These are phyloP conservation scores for Druon quercuslanigerum DNA, from an alignment of 1,140 invertebrate genomes.

Conservation along the genomic window DNA sequence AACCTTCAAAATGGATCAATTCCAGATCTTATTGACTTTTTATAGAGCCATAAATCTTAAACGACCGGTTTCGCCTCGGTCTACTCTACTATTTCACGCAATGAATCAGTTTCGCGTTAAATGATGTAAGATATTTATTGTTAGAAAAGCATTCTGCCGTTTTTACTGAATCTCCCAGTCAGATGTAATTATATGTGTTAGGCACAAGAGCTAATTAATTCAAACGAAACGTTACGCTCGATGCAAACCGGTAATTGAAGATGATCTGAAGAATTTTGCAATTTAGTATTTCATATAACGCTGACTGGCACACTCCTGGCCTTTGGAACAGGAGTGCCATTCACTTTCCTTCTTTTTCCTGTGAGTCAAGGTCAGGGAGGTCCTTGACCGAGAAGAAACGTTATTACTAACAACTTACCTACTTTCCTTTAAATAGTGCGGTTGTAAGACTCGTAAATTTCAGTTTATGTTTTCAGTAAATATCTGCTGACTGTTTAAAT, in stretches of 20 bases:
- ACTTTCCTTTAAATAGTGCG: neutral
- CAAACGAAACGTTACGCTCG: neutral
- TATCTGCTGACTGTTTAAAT: too few relatives aligned
- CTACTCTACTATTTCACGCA: too few relatives aligned
- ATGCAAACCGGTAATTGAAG: conserved; percentile 27
- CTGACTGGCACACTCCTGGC: conserved; percentile 42
- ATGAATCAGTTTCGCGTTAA: too few relatives aligned
- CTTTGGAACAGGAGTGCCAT: conserved; percentile 34
- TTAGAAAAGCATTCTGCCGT: too few relatives aligned
- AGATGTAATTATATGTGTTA: neutral
- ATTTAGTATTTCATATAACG: conserved; percentile 40
- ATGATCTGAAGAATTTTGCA: conserved; percentile 33
- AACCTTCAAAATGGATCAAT: too few relatives aligned
- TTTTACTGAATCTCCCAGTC: neutral
- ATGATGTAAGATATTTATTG: too few relatives aligned
- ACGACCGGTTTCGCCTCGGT: too few relatives aligned
- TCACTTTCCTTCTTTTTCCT: conserved; percentile 47
- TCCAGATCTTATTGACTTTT: too few relatives aligned
- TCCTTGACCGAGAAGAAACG: conserved; percentile 48
- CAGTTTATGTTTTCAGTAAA: too few relatives aligned
- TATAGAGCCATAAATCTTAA: too few relatives aligned
- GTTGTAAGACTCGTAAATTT: too few relatives aligned
- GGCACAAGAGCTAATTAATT: neutral
- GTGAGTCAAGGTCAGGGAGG: conserved; percentile 40
- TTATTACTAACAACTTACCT: neutral